A percentile compares a stretch with the other conserved stretches of the same genome.
These are phyloP conservation scores for Ornithoptera alexandrae DNA, from an alignment of 2,888 invertebrate species.

Conservation along the genomic window DNA sequence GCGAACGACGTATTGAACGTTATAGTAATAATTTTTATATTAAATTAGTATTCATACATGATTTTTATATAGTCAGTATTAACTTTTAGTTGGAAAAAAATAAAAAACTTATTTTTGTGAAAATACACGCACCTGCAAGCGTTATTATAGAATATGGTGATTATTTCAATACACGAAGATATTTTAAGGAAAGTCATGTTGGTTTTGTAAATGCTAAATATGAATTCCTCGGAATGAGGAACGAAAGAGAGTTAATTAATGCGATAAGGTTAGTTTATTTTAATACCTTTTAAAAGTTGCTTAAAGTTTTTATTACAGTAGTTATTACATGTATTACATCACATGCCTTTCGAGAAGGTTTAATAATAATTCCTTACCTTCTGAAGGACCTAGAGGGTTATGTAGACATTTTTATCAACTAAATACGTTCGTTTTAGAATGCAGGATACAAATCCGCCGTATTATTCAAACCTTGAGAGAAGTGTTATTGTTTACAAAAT, in stretches of 20 bases:
- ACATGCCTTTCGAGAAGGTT: no score
- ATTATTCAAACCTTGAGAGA: constrained; percentile 37
- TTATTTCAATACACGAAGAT: constrained; percentile 32
- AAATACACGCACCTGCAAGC: constrained; percentile 49
- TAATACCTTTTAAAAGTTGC: no score
- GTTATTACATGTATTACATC: no score
- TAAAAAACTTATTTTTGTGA: constrained; percentile 43
- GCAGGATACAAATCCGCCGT: constrained; percentile 32
- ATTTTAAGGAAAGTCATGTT: constrained; percentile 37
- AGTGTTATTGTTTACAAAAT: constrained; percentile 38
- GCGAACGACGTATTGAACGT: no score
- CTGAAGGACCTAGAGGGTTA: neutral
- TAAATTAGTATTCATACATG: neutral
- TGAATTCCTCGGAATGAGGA: constrained; percentile 17
- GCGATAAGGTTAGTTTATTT: constrained; percentile 28
- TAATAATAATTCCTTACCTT: no score
- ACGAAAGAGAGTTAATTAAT: constrained; percentile 34
- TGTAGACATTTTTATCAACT: neutral
- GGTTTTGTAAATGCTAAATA: constrained; percentile 33
- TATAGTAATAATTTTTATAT: no score
- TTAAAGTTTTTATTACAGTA: no score
- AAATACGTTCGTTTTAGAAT: constrained; percentile 26
- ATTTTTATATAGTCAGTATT: neutral
- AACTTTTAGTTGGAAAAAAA: constrained; percentile 32
- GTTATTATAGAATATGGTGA: constrained; percentile 36